Conservation (phyloP, 2,113 vertebrate species). For the Cettia cetti region DNA sequence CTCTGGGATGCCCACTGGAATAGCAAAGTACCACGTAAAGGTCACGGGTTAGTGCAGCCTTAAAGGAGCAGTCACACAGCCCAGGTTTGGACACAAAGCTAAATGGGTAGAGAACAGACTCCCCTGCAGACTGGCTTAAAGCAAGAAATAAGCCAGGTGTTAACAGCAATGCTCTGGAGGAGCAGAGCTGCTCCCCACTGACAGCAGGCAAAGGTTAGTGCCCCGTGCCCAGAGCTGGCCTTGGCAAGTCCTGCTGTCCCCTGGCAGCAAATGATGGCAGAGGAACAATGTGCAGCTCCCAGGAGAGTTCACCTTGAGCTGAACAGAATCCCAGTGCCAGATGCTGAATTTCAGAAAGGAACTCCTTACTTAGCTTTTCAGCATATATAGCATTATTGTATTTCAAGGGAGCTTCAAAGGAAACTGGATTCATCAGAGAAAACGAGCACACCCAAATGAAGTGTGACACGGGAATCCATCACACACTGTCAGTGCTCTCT, state of each 20-base stretch:
- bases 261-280: background rate
- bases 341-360: constrained; percentile 28
- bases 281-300: background rate
- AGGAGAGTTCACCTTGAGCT: constrained; percentile 22
- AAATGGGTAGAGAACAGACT: background rate
- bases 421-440: constrained; percentile 33
- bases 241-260: background rate
- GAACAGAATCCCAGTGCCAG: background rate
- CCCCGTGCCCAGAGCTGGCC: background rate
- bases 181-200: constrained; percentile 24
- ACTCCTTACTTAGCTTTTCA: constrained; percentile 26
- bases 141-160: constrained; percentile 32
- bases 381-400: background rate
- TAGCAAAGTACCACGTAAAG: background rate
- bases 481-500: background rate
- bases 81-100: background rate
- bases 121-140: constrained; percentile 9
- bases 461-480: constrained; percentile 49
- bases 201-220: constrained; percentile 39
- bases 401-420: constrained; percentile 34
- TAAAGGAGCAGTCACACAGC: background rate
- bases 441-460: constrained; percentile 33
- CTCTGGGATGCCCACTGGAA: background rate
- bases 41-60: background rate
- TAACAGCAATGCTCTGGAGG: background rate